Evolutionary conservation across 2,888 invertebrate species (phyloP), one percentile per base, ranked within the genome.

Genomic region (Spialia ferax): DNA sequence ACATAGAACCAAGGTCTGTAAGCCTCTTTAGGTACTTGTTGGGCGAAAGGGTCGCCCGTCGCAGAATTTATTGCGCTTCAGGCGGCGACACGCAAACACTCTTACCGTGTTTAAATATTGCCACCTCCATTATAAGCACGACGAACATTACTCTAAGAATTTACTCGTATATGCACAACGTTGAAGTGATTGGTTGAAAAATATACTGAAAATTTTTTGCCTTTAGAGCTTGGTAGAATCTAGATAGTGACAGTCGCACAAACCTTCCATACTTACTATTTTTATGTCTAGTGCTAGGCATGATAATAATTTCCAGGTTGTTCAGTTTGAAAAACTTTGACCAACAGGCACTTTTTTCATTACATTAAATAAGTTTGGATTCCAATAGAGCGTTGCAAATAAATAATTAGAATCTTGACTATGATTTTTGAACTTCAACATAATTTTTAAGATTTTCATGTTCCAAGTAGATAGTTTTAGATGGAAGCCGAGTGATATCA

Each of bases 71-170:
- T 45, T 48, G 32, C 29, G 45, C 55, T 56, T n/a, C 26, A 63
- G 55, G 63, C 55, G 60, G 32, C 63, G 63, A 63, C 63, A 63
- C 56, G 63, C 63, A 45, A 56, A 63, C 55, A 55, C 52, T 63
- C 54, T 45, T 54, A 32, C 55, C 45, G 13, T 48, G 55, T 55
- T 63, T 55, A n/a, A 45, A 56, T 56, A 56, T 60, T 60, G 60
- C 48, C 29, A 60, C 29, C 29, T 60, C 45, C 20, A 32, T 29
- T 60, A 60, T 60, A 15, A 29, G 54, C 15, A 48, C 48, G 6
- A 13, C 11, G 26, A 45, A 60, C 48, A 48, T 48, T 48, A 48
- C 29, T 8, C 29, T 6, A 20, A 57, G 22, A 60, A 29, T 26
- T 48, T 45, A n/a, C n/a, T n/a, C n/a, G n/a, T n/a, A 59, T 59